Conservation (phyloP, 2,888 invertebrate genomes). For the Chrysodeixis includens region DNA sequence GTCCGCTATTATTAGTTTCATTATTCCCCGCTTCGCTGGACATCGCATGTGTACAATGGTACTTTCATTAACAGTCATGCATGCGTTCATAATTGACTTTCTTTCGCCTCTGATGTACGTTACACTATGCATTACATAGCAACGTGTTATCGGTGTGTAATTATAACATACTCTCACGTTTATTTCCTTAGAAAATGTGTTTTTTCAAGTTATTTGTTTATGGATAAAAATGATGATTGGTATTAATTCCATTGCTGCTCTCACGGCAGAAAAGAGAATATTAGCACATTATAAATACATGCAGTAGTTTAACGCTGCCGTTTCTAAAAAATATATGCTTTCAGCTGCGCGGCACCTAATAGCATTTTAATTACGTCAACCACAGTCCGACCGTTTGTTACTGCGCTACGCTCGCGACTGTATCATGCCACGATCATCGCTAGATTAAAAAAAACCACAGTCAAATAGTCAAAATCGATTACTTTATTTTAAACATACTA, state of each 20-base stretch:
- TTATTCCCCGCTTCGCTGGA: slow-evolving; percentile 1
- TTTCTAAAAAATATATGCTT: too few relatives aligned
- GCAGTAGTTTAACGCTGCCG: too few relatives aligned
- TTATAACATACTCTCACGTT: slow-evolving; percentile 6
- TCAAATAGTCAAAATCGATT: too few relatives aligned
- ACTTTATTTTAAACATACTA: too few relatives aligned
- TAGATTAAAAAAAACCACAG: too few relatives aligned
- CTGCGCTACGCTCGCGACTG: too few relatives aligned
- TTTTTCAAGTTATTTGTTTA: not conserved
- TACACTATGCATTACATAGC: slow-evolving; percentile 7
- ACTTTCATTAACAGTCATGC: slow-evolving; percentile 9
- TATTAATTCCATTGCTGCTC: not conserved
- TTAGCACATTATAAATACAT: too few relatives aligned
- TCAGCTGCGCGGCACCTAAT: too few relatives aligned
- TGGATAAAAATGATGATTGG: not conserved
- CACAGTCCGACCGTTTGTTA: too few relatives aligned
- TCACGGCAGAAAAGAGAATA: not conserved
- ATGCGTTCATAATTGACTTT: slow-evolving; percentile 9
- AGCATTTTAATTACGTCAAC: too few relatives aligned
- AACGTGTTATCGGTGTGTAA: not conserved
- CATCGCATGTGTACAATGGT: slow-evolving; percentile 7
- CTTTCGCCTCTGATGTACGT: not conserved
- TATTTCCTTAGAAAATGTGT: not conserved
- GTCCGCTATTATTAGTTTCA: slow-evolving; percentile 5
- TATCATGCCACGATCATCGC: too few relatives aligned